A percentile compares a stretch with the other conserved stretches of the same genome.
Conservation (phyloP, 64 coral and sea anemone genomes). For the Porites lutea region DNA sequence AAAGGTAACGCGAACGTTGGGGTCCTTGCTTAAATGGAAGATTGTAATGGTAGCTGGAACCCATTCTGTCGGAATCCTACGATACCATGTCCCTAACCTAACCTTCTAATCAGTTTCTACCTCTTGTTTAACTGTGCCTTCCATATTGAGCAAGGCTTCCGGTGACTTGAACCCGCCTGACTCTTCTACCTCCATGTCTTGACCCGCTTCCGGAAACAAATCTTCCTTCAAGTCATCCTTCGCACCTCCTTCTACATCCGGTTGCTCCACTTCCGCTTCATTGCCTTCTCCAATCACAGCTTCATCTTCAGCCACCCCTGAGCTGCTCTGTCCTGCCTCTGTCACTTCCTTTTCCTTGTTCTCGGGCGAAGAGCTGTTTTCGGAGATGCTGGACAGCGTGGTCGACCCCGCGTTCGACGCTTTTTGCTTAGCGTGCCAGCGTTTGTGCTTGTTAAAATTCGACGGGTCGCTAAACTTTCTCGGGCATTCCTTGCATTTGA, state of each 20-base stretch:
- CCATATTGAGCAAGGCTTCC: constrained; percentile 73
- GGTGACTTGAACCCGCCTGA: constrained; percentile 60
- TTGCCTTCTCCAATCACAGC: background rate
- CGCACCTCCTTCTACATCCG: background rate
- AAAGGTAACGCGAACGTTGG: too few relatives aligned
- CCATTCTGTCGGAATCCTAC: too few relatives aligned
- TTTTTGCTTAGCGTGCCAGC: constrained; percentile 94
- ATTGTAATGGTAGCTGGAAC: too few relatives aligned
- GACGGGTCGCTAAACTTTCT: constrained; percentile 98
- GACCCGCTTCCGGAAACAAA: constrained; percentile 45
- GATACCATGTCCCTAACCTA: background rate
- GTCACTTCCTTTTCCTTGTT: constrained; percentile 14
- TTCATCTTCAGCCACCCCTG: background rate
- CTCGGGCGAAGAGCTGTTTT: constrained; percentile 51
- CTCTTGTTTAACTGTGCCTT: constrained; percentile 14
- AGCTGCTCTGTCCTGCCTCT: background rate
- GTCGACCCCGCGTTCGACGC: constrained; percentile 24
- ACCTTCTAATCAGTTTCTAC: constrained; percentile 3
- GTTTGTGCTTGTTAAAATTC: constrained; percentile 99
- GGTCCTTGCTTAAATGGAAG: too few relatives aligned
- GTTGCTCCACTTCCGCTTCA: constrained; percentile 3
- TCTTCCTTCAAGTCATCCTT: constrained; percentile 47
- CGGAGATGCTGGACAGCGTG: constrained; percentile 7
- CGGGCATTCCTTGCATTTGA: constrained; percentile 98
- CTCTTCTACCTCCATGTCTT: constrained; percentile 47